Base-by-base conservation (phyloP, 2,113 vertebrate genomes). In the Syrmaticus mikado region DNA sequence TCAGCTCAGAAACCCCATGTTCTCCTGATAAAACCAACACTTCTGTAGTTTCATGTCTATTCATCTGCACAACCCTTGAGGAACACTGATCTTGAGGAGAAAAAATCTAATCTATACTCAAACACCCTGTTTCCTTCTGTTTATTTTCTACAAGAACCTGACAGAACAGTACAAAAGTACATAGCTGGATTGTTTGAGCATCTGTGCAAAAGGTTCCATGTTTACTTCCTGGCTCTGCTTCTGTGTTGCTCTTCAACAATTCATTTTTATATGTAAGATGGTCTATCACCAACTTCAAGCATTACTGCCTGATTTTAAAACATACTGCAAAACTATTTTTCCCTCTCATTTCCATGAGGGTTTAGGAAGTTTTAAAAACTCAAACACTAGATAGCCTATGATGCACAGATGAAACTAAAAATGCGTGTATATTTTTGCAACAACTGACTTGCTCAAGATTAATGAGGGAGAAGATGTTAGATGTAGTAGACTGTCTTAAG, bases 301-400 rank as follows among this genome's bases (percentile, higher is more conserved):
- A 61, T 58, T 48, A 62, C 68, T 27, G 2, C 11, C 70, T 53
- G 36, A 53, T 62, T 80, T 53, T 58, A 68, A 93, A 81, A 40
- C 34, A 22, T 27, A 20, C 22, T 60, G 46, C 62, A 73, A n/a
- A 32, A 30, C 55, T 82, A 11, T 8, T 64, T 74, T 93, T 41
- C 12, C 27, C 15, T 75, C 13, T 67, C 15, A 5, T 12, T 72
- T 79, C 36, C 3, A 1, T 5, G 8, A 76, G 2, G 15, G 4
- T 18, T 72, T 75, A 62, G 74, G 18, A 76, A 75, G 1, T 76
- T 89, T 85, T n/a, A 10, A 82, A 92, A 90, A 86, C 24, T 81
- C 43, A n/a, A 53, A 57, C 5, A 61, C 11, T 20, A 65, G 17
- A 30, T 78, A 87, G 16, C 6, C 48, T 65, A 46, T 82, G 16